Evolutionary conservation across 2,888 invertebrate species (phyloP).

Genomic region (Sinohyriopsis cumingii): DNA sequence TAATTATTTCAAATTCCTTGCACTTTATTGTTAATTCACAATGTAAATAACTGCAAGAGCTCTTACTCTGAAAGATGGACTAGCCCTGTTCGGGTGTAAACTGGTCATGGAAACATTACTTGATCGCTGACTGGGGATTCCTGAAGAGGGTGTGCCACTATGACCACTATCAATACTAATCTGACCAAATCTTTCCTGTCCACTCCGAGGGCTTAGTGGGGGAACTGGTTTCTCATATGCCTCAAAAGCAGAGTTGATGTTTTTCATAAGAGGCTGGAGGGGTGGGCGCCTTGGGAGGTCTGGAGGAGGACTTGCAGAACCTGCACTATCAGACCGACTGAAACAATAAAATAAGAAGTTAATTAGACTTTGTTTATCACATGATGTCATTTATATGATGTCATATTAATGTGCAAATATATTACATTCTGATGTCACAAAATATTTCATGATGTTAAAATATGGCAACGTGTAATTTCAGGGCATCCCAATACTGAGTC

Average conservation of each 20-base stretch:
- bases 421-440: neutral
- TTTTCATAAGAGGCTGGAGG: slow-evolving; percentile 43
- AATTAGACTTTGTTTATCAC: neutral
- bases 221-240: slow-evolving; percentile 45
- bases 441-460: neutral
- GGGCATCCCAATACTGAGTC: neutral
- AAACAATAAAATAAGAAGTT: slow-evolving; percentile 2
- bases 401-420: too few species aligned
- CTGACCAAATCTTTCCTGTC: slow-evolving; percentile 22
- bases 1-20: too few species aligned
- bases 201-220: slow-evolving; percentile 28
- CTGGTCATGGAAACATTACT: slow-evolving; percentile 2
- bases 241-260: slow-evolving; percentile 54
- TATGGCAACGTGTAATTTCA: neutral
- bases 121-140: slow-evolving; percentile 3
- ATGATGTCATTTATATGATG: too few species aligned
- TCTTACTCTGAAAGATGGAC: slow-evolving; percentile 9
- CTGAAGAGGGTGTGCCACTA: slow-evolving; percentile 6
- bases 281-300: slow-evolving; percentile 43
- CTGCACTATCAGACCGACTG: slow-evolving; percentile 31
- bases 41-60: neutral
- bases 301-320: slow-evolving; percentile 35
- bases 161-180: slow-evolving; percentile 24
- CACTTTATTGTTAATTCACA: too few species aligned
- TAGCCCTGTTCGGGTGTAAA: slow-evolving; percentile 21